phyloP scores from a whole-genome alignment of 2,888 invertebrate genomes.

The Monochamus alternatus region DNA sequence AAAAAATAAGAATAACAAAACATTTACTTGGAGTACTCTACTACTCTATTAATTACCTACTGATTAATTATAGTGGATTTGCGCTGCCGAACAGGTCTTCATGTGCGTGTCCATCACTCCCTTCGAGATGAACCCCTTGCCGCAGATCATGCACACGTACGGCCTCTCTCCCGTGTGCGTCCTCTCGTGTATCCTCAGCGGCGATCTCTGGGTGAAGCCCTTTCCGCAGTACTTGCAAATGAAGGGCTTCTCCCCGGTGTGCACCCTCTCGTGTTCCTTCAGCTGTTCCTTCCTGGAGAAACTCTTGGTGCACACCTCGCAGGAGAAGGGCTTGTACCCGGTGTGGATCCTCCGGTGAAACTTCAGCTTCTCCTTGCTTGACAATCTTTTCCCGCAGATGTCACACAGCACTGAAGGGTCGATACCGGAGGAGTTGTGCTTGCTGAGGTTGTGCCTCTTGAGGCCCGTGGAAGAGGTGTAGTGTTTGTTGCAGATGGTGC shows the following conservation, averaged over 20 bases:
- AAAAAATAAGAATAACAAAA: no score
- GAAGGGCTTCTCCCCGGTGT: conserved; percentile 77
- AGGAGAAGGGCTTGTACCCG: conserved; percentile 71
- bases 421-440: conserved; percentile 69
- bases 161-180: conserved; percentile 76
- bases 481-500: conserved; percentile 67
- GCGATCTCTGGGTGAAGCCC: conserved; percentile 76
- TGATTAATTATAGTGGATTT: conserved; percentile 20
- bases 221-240: conserved; percentile 77
- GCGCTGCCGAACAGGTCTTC: conserved; percentile 57
- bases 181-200: conserved; percentile 76
- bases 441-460: conserved; percentile 64
- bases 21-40: not conserved
- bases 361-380: conserved; percentile 72
- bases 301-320: conserved; percentile 70
- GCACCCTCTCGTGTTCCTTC: conserved; percentile 75
- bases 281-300: conserved; percentile 77
- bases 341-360: conserved; percentile 74
- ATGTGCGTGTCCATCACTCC: conserved; percentile 65
- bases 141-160: conserved; percentile 74
- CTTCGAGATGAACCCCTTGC: conserved; percentile 72
- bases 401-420: conserved; percentile 72
- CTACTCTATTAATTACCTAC: not conserved
- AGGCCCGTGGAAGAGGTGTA: conserved; percentile 65
- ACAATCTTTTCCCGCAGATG: conserved; percentile 74